These are phyloP conservation scores for Buphagus erythrorhynchus DNA, from an alignment of 2,797 vertebrate genomes.

Conservation along the genomic window DNA sequence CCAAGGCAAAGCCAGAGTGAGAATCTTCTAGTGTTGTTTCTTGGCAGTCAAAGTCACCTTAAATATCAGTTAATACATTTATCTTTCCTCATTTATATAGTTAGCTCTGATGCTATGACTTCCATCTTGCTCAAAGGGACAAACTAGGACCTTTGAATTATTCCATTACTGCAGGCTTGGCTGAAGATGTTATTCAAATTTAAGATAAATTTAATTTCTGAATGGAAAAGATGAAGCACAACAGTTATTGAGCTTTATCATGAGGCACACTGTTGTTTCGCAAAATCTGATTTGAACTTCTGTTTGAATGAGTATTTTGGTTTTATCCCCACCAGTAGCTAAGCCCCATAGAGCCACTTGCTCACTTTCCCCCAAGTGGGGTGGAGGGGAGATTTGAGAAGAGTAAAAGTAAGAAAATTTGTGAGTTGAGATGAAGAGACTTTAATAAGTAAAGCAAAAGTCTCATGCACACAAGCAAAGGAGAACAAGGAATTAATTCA, in stretches of 20 bases:
- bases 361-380: background rate
- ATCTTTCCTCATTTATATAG: constrained; percentile 7
- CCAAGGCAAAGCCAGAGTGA: constrained; percentile 32
- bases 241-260: background rate
- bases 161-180: background rate
- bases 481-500: background rate
- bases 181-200: background rate
- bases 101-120: background rate
- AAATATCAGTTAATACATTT: constrained; percentile 21
- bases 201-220: background rate
- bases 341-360: background rate
- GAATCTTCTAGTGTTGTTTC: constrained; percentile 26
- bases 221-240: background rate
- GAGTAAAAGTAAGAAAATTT: background rate
- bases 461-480: background rate
- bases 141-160: background rate
- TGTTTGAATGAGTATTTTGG: background rate
- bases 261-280: background rate
- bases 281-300: background rate
- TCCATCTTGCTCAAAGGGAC: background rate
- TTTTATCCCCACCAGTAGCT: background rate
- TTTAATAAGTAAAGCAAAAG: background rate
- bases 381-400: background rate
- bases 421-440: background rate
- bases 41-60: constrained; percentile 39